Evolutionary conservation across 2,113 vertebrate genomes (phyloP).

Genomic region (Elaphurus davidianus): DNA sequence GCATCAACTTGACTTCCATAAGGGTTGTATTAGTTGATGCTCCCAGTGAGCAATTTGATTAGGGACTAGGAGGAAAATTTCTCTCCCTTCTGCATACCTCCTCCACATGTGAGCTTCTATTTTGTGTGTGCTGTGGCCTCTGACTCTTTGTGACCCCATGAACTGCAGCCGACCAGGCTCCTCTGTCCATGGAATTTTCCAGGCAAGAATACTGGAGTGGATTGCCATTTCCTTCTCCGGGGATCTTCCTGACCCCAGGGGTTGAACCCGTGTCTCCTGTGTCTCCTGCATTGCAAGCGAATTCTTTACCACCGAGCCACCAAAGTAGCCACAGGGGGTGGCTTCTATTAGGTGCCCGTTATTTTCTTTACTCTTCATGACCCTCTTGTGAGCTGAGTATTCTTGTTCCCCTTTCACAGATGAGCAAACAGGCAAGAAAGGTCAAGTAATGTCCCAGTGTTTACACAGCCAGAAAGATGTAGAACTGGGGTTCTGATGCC

Average conservation of each 20-base stretch:
- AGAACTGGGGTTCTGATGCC: neutral
- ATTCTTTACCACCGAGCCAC: neutral
- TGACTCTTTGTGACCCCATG: neutral
- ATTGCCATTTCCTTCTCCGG: neutral
- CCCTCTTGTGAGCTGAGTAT: neutral
- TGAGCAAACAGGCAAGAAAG: neutral
- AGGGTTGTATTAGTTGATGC: neutral
- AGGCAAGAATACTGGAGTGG: neutral
- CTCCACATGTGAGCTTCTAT: neutral
- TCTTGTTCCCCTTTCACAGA: neutral
- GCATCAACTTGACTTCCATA: neutral
- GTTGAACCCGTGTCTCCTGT: neutral
- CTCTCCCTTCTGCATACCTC: neutral
- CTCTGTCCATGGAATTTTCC: neutral
- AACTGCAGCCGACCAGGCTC: neutral
- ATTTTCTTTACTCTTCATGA: neutral
- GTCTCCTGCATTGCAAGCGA: neutral
- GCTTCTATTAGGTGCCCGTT: fast-evolving
- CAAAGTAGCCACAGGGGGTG: neutral
- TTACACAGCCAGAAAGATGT: neutral
- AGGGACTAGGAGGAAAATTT: neutral
- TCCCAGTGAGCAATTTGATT: neutral
- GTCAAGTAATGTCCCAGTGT: neutral
- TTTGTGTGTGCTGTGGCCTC: neutral
- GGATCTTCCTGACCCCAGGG: neutral